phyloP scores from a whole-genome alignment of 2,113 vertebrate genomes.

The Myotis lucifugus region DNA sequence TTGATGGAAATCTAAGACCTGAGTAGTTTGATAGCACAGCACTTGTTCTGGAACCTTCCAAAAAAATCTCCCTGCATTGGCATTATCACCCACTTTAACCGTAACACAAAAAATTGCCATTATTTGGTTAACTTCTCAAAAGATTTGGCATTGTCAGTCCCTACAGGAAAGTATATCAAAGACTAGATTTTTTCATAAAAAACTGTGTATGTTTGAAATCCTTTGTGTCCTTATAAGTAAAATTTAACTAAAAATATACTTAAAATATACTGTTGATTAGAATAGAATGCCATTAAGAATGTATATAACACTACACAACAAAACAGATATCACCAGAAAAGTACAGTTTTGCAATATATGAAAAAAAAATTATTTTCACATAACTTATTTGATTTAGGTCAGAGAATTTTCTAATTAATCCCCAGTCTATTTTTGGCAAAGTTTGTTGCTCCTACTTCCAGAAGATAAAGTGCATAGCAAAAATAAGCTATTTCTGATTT shows the following conservation, averaged over 20 bases:
- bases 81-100: conserved; percentile 21
- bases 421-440: conserved; percentile 58
- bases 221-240: not conserved
- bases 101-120: not conserved
- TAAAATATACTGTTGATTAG: conserved; percentile 40
- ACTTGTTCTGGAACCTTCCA: not conserved
- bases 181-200: not conserved
- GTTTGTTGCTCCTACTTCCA: conserved; percentile 47
- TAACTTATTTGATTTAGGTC: conserved; percentile 62
- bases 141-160: not conserved
- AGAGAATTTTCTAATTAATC: conserved; percentile 71
- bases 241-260: conserved; percentile 19
- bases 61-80: not conserved
- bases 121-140: conserved; percentile 40
- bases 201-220: not conserved
- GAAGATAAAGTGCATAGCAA: conserved; percentile 49
- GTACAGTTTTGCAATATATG: not conserved
- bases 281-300: not conserved
- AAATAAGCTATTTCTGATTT: conserved; percentile 59
- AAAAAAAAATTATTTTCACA: conserved; percentile 45
- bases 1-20: not conserved
- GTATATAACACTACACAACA: not conserved
- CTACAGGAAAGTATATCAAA: not conserved
- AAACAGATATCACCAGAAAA: not conserved
- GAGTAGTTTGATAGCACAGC: not conserved